phyloP scores from a whole-genome alignment of 2,113 vertebrate genomes.

The Oryzias celebensis region DNA sequence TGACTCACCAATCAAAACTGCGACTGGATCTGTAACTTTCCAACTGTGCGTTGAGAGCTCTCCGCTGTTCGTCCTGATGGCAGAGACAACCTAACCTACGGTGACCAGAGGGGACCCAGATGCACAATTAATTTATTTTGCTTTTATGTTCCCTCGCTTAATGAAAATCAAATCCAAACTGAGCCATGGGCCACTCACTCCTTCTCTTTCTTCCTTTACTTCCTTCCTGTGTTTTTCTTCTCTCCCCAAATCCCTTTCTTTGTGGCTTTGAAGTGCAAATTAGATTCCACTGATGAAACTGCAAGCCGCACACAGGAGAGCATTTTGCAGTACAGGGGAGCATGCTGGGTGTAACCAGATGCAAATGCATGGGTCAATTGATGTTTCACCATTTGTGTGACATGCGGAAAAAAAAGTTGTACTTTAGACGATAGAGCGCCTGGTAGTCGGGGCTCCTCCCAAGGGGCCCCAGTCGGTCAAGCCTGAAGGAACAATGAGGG shows the following conservation, averaged over 20 bases:
- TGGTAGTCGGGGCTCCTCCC: too few species aligned
- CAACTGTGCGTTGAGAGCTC: conserved; percentile 24
- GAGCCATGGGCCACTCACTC: conserved; percentile 38
- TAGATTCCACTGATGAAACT: conserved; percentile 68
- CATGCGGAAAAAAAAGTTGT: too few species aligned
- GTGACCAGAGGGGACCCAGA: conserved; percentile 50
- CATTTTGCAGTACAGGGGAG: conserved; percentile 52
- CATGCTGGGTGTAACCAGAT: conserved; percentile 49
- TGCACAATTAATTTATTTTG: conserved; percentile 62
- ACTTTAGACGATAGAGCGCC: too few species aligned
- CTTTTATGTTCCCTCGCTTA: conserved; percentile 65
- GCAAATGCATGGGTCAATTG: conserved; percentile 46
- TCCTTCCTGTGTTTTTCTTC: conserved; percentile 10
- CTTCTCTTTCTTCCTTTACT: conserved; percentile 19
- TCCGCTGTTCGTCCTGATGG: conserved; percentile 16
- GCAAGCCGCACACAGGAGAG: conserved; percentile 58
- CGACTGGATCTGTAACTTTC: conserved; percentile 30
- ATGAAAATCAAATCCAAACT: conserved; percentile 63
- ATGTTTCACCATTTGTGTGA: too few species aligned
- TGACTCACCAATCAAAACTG: conserved; percentile 55
- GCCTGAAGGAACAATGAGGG: too few species aligned
- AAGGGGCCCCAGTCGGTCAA: too few species aligned
- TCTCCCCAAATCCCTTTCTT: conserved; percentile 15
- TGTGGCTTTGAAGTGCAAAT: conserved; percentile 77
- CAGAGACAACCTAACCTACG: conserved; percentile 37